Evolutionary conservation across 2,888 invertebrate genomes (phyloP).

Genomic region (Dryomyza anilis): DNA sequence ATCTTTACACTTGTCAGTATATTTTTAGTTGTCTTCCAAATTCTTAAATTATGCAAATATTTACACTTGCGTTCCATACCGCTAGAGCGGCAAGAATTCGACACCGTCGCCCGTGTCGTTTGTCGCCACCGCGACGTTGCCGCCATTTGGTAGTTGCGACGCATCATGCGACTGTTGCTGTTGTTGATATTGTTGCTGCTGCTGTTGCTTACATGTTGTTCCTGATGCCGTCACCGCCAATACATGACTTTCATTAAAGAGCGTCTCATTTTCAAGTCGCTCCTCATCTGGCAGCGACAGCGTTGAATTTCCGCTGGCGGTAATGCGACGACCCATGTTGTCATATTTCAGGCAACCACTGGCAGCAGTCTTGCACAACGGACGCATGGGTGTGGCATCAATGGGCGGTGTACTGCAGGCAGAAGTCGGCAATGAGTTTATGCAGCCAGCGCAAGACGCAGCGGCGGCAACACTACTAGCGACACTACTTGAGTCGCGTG

Average conservation of each 20-base stretch:
- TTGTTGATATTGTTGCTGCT: constrained; percentile 39
- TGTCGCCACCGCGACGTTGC: constrained; percentile 31
- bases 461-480: constrained; percentile 39
- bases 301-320: constrained; percentile 86
- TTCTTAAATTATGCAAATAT: no score
- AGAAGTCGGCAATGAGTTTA: constrained; percentile 39
- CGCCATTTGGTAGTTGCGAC: constrained; percentile 10
- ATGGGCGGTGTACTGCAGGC: constrained; percentile 51
- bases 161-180: constrained; percentile 38
- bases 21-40: no score
- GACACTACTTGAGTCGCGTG: no score
- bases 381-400: constrained; percentile 47
- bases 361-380: constrained; percentile 37
- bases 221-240: constrained; percentile 37
- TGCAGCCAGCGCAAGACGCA: constrained; percentile 45
- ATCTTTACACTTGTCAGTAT: no score
- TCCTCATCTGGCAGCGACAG: constrained; percentile 77
- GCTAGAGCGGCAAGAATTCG: constrained; percentile 61
- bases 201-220: constrained; percentile 28
- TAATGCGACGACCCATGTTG: constrained; percentile 88
- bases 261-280: constrained; percentile 54
- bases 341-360: constrained; percentile 70
- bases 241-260: constrained; percentile 53
- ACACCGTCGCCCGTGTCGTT: constrained; percentile 43
- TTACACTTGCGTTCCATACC: constrained; percentile 59